Percentiles rank a stretch among this genome's conserved stretches.
phyloP scores from a whole-genome alignment of 2,113 vertebrate genomes.

The Corydoras sp. region DNA sequence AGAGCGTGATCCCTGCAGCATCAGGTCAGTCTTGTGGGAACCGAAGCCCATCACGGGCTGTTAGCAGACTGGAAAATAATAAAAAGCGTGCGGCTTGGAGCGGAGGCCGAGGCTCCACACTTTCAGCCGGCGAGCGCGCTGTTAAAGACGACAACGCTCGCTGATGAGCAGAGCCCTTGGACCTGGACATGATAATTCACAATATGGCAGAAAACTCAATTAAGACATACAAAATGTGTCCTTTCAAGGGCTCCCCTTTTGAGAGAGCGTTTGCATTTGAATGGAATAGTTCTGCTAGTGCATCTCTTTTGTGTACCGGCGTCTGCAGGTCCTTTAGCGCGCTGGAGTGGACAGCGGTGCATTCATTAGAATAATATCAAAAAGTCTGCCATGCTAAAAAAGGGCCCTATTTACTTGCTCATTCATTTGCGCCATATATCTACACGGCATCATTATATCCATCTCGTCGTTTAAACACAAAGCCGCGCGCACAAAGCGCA shows the following conservation, averaged over 20 bases:
- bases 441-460: conserved; percentile 29
- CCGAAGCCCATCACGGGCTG: background rate
- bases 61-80: background rate
- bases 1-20: background rate
- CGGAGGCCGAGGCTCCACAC: background rate
- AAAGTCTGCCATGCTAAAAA: conserved; percentile 17
- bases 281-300: conserved; percentile 38
- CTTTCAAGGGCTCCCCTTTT: conserved; percentile 34
- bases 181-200: conserved; percentile 30
- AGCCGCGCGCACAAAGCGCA: conserved; percentile 1
- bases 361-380: conserved; percentile 42
- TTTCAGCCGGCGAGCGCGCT: background rate
- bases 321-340: conserved; percentile 39
- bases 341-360: conserved; percentile 27
- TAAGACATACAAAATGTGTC: conserved; percentile 4
- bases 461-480: conserved; percentile 30
- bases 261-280: conserved; percentile 39
- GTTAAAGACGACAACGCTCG: conserved; percentile 11
- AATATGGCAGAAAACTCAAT: conserved; percentile 29
- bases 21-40: background rate
- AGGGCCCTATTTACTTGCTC: conserved; percentile 31
- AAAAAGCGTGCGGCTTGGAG: background rate
- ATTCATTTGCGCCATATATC: conserved; percentile 24
- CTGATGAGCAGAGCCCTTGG: conserved; percentile 11
- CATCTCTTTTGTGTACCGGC: conserved; percentile 35